Base-by-base conservation (phyloP, 2,113 vertebrate species). In the Cyprinus carpio region DNA sequence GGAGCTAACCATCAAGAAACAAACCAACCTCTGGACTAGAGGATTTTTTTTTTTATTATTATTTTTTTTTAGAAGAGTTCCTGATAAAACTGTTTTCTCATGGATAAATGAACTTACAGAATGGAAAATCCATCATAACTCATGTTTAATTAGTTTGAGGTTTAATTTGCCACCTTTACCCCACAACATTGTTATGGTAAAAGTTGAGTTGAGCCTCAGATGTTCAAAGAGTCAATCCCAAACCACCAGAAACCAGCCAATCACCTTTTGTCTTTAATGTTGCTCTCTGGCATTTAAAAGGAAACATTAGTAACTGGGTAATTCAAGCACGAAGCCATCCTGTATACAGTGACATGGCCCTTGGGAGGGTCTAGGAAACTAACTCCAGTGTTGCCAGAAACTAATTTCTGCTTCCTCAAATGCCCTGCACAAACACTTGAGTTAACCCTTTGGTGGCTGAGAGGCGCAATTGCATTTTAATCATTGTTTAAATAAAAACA, bases 261-360 rank as follows among this genome's bases (percentile, higher is more conserved):
- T 88, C 75, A 40, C 58, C 12, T 81, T 43, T 67, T 43, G 56
- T 25, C 25, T 27, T 27, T 81, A 62, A n/a, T 60, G 69, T 78
- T 64, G 31, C 88, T 84, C 77, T 37, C 75, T 83, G 2, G 6
- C 76, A 64, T 87, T 90, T 87, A 67, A 88, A 86, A 0, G 20
- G 46, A 89, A 85, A 86, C 76, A 82, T 86, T 67, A 46, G 5
- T n/a, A 67, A 58, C n/a, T 25, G 20, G 62, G n/a, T 31, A 64
- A 58, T 67, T 84, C 58, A 27, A 6, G 11, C 76, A 46, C 54
- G 29, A 34, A 75, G 49, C 40, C 54, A 60, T 27, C 74, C 79
- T 87, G 49, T 85, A 49, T 76, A 78, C 54, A 43, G 40, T 85
- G 54, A 72, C 64, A 85, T 6, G 16, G 31, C 83, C 54, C 84